A percentile compares a stretch with the other conserved stretches of the same genome.
These are phyloP conservation scores for Ethmia dodecea DNA, from an alignment of 2,888 invertebrate genomes.

Conservation along the genomic window DNA sequence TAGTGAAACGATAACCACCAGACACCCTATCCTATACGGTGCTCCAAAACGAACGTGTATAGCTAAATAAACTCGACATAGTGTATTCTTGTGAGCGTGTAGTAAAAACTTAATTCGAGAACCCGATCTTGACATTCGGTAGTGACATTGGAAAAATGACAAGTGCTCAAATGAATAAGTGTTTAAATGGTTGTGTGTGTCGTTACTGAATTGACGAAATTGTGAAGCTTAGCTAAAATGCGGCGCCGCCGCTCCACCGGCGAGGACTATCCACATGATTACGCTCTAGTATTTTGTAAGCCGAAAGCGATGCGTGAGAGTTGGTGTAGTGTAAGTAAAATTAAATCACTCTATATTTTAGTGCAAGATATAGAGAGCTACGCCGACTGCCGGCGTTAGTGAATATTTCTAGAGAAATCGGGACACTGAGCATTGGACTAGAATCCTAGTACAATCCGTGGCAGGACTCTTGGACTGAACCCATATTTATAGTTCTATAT, in stretches of 20 bases:
- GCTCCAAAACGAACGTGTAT: not conserved
- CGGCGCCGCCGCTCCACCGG: constrained; percentile 17
- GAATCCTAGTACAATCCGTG: constrained; percentile 23
- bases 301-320: constrained; percentile 19
- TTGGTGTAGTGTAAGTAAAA: constrained; percentile 26
- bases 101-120: constrained; percentile 17
- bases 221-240: constrained; percentile 7
- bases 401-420: constrained; percentile 22
- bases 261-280: constrained; percentile 20
- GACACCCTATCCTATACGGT: constrained; percentile 1
- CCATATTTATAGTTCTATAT: constrained; percentile 72
- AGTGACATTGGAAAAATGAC: constrained; percentile 4
- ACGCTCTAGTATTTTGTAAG: constrained; percentile 22
- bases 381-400: constrained; percentile 19
- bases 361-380: constrained; percentile 12
- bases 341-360: constrained; percentile 23
- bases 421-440: constrained; percentile 22
- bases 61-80: constrained; percentile 16
- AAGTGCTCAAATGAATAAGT: constrained; percentile 11
- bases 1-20: not conserved
- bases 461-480: constrained; percentile 47
- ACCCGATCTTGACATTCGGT: constrained; percentile 3
- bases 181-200: constrained; percentile 21
- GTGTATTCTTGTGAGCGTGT: constrained; percentile 18
- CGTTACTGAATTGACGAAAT: constrained; percentile 11